Evolutionary conservation across 2,113 vertebrate genomes (phyloP).

Genomic region (Porphyrio hochstetteri): DNA sequence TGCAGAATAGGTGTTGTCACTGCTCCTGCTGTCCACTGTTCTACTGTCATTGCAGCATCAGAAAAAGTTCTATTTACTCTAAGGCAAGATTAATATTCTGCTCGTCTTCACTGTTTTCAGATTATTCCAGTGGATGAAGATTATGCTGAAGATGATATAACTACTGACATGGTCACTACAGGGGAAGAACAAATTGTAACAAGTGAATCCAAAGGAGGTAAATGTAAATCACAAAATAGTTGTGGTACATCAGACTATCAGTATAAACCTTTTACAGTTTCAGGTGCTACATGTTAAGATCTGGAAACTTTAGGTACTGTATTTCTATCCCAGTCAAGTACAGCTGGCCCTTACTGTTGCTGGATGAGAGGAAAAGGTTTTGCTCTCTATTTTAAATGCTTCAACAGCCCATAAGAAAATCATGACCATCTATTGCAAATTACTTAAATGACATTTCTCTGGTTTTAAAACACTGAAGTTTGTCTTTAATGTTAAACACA

Average conservation of each 20-base stretch:
- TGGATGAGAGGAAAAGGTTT: background rate
- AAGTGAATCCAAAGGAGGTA: slow-evolving; percentile 81
- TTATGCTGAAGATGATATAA: background rate
- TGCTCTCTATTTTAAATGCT: background rate
- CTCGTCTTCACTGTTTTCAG: slow-evolving; percentile 36
- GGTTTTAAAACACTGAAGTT: background rate
- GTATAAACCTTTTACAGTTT: background rate
- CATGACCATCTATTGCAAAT: background rate
- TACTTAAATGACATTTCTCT: background rate
- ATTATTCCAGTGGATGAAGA: slow-evolving; percentile 59
- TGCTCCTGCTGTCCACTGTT: background rate
- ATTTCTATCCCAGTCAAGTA: background rate
- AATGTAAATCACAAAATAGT: background rate
- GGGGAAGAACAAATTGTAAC: slow-evolving; percentile 26
- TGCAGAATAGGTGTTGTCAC: background rate
- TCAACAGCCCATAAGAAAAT: background rate
- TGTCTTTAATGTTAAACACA: background rate
- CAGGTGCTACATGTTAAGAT: background rate
- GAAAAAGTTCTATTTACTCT: background rate
- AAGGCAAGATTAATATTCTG: background rate
- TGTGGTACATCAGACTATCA: background rate
- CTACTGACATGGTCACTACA: background rate
- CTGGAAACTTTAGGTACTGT: background rate
- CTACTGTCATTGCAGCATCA: background rate
- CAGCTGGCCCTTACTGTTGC: background rate